Evolutionary conservation across 1,140 invertebrate genomes (phyloP), one percentile per base, ranked within the genome.

Genomic region (Hylaeus anthracinus): DNA sequence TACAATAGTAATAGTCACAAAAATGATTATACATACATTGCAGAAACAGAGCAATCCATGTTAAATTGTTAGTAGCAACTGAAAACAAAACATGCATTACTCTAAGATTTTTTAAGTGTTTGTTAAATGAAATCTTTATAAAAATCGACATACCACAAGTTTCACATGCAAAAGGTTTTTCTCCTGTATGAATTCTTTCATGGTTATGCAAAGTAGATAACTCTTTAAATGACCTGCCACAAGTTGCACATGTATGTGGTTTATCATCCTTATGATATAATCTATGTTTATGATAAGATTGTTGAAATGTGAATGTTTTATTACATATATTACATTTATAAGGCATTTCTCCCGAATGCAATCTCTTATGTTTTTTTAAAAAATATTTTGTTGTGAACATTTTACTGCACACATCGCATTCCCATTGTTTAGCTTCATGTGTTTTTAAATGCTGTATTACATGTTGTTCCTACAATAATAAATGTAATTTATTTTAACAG

Each of bases 121-220:
- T 69, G 8, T 73, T 41, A 43, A 65, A 61, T 12, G n/a, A 69
- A 67, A 15, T 51, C 1, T 60, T 80, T 67, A 26, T 72, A 10
- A 65, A 67, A 45, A 26, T 69, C 51, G 45, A 93, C 92, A 92
- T 94, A 97, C 97, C 97, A 92, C 98, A 98, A 77, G 97, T 96
- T 94, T 97, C 97, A 91, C 98, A 98, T 63, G 96, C 96, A 90
- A 98, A 98, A 14, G 98, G 98, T 91, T 98, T 97, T 91, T 98
- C 97, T 1, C 98, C 98, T 8, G 97, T 98, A 87, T 97, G 97
- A 86, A 98, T 98, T 75, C 97, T 91, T 90, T 97, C 96, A 90
- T 98, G 97, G 91, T 98, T 98, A 88, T 98, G 97, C 15, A 98
- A 94, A 4, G 97, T 97, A 4, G 97, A 97, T n/a, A 98, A 94